phyloP scores from a whole-genome alignment of 2,888 invertebrate genomes.

The Scrobipalpa atriplicella region DNA sequence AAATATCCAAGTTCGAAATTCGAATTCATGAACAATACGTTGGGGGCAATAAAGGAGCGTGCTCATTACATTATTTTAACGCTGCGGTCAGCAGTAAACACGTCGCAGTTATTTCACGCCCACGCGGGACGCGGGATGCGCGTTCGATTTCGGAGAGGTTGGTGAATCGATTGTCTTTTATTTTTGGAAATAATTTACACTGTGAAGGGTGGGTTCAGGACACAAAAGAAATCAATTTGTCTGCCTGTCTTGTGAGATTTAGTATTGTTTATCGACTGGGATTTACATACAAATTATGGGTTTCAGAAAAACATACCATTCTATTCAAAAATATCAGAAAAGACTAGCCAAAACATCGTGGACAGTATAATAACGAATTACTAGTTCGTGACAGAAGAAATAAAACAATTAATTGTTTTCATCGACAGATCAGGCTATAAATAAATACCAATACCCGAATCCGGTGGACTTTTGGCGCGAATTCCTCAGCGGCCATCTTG shows the following conservation, averaged over 20 bases:
- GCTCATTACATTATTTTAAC: conserved; percentile 61
- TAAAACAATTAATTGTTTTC: background rate
- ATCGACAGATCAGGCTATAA: conserved; percentile 1
- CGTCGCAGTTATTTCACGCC: conserved; percentile 52
- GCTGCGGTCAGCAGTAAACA: conserved; percentile 56
- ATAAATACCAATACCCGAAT: conserved; percentile 18
- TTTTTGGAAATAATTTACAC: conserved; percentile 17
- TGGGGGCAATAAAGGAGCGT: conserved; percentile 46
- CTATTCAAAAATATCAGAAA: too few relatives aligned
- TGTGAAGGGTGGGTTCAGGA: background rate
- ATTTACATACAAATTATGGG: too few relatives aligned
- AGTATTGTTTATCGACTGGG: background rate
- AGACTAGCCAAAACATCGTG: too few relatives aligned
- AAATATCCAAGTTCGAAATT: conserved; percentile 26
- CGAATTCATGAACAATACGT: conserved; percentile 41
- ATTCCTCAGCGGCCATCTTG: conserved; percentile 51
- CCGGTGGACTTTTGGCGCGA: conserved; percentile 35
- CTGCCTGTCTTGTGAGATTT: background rate
- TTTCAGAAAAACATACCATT: too few relatives aligned
- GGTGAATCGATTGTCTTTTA: conserved; percentile 21
- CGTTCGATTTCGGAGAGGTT: conserved; percentile 48
- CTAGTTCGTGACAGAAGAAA: background rate
- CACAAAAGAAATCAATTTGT: conserved; percentile 18
- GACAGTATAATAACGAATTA: too few relatives aligned
- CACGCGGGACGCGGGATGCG: conserved; percentile 48